Evolutionary conservation across 2,888 invertebrate genomes (phyloP).

Genomic region (Chorisops tibialis): DNA sequence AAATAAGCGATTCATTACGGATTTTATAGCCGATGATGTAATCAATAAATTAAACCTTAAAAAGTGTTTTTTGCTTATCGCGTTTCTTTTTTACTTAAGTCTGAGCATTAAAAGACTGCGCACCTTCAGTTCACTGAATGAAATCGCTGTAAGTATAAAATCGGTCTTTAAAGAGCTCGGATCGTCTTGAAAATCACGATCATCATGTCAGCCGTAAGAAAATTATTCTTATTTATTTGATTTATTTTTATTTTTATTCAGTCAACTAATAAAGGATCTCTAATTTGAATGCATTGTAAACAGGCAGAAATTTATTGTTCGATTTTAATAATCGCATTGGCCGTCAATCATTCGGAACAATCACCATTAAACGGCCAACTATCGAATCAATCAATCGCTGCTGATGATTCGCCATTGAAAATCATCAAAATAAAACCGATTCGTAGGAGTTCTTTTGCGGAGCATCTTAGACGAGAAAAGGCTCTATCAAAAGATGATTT

Average conservation of each 20-base stretch:
- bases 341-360: slow-evolving; percentile 13
- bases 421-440: slow-evolving; percentile 12
- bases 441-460: background rate
- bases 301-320: no score
- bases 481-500: background rate
- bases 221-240: background rate
- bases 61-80: background rate
- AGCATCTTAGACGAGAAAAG: slow-evolving; percentile 2
- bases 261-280: no score
- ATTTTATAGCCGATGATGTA: slow-evolving; percentile 8
- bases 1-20: slow-evolving; percentile 13
- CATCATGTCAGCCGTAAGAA: slow-evolving; percentile 9
- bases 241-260: background rate
- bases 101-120: background rate
- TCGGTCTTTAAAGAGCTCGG: background rate
- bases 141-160: background rate
- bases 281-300: no score
- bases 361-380: background rate
- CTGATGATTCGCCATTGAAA: slow-evolving; percentile 11
- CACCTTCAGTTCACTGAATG: slow-evolving; percentile 1
- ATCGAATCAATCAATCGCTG: background rate
- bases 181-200: background rate
- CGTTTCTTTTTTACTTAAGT: background rate
- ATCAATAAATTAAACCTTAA: slow-evolving; percentile 1
- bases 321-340: background rate